Percentiles rank a stretch among this genome's conserved stretches.
Conservation (phyloP, 2,113 vertebrate species). For the Aldabrachelys gigantea region DNA sequence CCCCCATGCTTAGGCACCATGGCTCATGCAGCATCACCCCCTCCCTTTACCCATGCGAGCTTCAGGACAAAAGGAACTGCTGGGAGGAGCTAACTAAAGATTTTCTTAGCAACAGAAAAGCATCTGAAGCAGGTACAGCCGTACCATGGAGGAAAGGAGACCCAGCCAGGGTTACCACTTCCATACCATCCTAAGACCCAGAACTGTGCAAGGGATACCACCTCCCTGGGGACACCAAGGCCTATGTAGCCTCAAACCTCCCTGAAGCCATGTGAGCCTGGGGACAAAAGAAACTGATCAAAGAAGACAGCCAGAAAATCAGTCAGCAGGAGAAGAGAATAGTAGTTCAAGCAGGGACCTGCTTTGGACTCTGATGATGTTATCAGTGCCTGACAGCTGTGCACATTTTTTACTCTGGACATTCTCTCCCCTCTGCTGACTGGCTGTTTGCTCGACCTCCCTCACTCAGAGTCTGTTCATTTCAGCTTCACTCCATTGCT, state of each 20-base stretch:
- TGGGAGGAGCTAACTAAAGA: background rate
- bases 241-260: background rate
- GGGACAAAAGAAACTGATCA: background rate
- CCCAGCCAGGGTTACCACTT: background rate
- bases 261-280: rapidly evolving
- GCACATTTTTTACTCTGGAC: background rate
- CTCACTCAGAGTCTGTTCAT: background rate
- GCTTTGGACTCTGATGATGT: background rate
- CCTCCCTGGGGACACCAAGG: rapidly evolving
- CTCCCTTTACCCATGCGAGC: background rate
- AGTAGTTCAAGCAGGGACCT: background rate
- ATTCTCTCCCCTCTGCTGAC: background rate
- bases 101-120: rapidly evolving
- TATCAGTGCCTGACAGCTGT: background rate
- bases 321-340: background rate
- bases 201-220: background rate
- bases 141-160: background rate
- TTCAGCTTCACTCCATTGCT: background rate
- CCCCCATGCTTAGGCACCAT: background rate
- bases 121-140: background rate
- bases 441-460: background rate
- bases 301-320: background rate
- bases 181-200: background rate
- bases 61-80: background rate
- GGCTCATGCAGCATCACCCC: rapidly evolving